Base-by-base conservation (phyloP, 2,113 vertebrate species). In the Dunckerocampus dactyliophorus region DNA sequence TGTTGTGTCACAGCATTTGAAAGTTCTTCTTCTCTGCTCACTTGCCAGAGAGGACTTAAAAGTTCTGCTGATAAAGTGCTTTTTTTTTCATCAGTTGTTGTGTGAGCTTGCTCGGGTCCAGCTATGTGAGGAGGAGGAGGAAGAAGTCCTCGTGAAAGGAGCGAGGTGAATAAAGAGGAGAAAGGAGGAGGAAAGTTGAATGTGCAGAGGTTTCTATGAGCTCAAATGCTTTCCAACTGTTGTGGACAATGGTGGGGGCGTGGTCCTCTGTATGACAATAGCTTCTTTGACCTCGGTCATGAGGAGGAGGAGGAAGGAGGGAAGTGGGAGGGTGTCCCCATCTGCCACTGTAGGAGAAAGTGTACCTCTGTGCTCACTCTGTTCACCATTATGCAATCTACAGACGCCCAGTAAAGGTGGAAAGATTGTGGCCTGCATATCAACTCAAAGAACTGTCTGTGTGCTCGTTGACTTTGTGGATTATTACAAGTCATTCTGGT, bases 191-290 rank as follows among this genome's bases (percentile, higher is more conserved):
- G 68, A 34, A 46, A 49, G 63, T 68, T 83, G 77, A 82, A 77
- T 79, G 81, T 85, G 76, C 83, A 85, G 86, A 75, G 79, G 78
- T 89, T 86, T 86, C 65, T 84, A 76, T 85, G 78, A 73, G 73
- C 83, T 84, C 64, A 21, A 74, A 83, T 79, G 76, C 79, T 76
- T 78, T 80, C 84, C 85, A 86, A 85, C 80, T 74, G 80, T 79
- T 71, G 24, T 63, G 75, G 69, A 89, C 86, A 90, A 91, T 82
- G 74, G 87, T 71, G 64, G 80, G 72, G 82, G 82, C 72, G 46
- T 65, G 73, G 69, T 82, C 60, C 79, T 88, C 82, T 49, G 83
- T 81, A 82, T 86, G 83, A 91, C 89, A 91, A 91, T 89, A 82
- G 87, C 69, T 71, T 77, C 85, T 90, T 85, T 91, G 90, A 90